These are phyloP conservation scores for Meloidogyne chitwoodi DNA, from an alignment of 1,140 invertebrate species.

Conservation along the genomic window DNA sequence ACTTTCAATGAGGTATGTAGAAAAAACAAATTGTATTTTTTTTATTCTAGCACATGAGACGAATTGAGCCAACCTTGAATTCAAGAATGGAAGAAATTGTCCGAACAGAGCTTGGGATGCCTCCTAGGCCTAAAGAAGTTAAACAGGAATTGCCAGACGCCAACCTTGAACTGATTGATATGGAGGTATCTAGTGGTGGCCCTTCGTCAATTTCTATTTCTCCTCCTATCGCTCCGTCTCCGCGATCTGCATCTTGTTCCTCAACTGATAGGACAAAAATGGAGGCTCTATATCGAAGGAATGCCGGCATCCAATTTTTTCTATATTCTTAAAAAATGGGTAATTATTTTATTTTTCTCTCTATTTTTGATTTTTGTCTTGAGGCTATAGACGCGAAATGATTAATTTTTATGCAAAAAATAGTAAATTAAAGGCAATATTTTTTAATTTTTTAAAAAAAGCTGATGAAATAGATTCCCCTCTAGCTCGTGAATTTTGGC, in stretches of 20 bases:
- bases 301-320: no score
- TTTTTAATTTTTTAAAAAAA: no score
- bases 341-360: no score
- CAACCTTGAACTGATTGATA: slow-evolving; percentile 6
- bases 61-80: not conserved
- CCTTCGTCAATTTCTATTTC: not conserved
- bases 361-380: no score
- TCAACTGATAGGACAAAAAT: not conserved
- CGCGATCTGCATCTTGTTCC: not conserved
- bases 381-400: no score
- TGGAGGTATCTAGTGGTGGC: slow-evolving; percentile 7
- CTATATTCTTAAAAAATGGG: no score
- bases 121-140: not conserved
- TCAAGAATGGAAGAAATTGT: slow-evolving; percentile 9
- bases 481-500: no score
- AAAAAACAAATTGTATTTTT: not conserved
- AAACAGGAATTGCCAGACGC: not conserved
- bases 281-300: no score
- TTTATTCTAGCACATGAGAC: not conserved
- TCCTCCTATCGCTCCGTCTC: not conserved
- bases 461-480: no score
- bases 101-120: not conserved
- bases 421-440: no score
- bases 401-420: no score
- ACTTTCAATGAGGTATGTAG: not conserved